These are phyloP conservation scores for Potorous gilbertii DNA, from an alignment of 2,797 vertebrate species.

Conservation along the genomic window DNA sequence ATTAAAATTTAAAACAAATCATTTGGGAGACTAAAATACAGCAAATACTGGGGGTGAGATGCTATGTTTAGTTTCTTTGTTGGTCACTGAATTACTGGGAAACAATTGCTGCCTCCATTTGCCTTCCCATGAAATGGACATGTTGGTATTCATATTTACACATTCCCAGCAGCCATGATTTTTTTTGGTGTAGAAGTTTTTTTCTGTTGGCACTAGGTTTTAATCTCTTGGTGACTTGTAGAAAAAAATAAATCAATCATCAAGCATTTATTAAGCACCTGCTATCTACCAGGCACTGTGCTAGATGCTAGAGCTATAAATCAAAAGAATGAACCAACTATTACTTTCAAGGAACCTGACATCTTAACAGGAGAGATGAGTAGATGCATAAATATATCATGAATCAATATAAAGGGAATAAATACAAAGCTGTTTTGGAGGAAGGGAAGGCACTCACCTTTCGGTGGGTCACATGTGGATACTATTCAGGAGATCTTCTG, in stretches of 20 bases:
- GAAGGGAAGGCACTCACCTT: background rate
- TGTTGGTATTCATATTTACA: background rate
- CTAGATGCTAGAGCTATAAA: background rate
- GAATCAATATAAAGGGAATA: background rate
- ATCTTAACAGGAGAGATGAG: background rate
- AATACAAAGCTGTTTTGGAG: background rate
- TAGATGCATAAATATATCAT: background rate
- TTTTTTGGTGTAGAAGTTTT: background rate
- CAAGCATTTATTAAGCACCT: background rate
- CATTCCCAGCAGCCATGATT: background rate
- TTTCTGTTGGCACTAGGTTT: background rate
- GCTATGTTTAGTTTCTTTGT: background rate
- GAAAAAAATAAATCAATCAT: background rate
- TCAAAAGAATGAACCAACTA: background rate
- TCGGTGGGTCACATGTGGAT: background rate
- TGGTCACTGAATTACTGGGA: constrained; percentile 1
- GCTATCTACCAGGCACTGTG: background rate
- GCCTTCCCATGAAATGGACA: background rate
- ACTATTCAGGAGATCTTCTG: background rate
- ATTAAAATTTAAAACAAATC: background rate
- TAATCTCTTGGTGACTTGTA: background rate
- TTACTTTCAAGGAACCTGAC: background rate
- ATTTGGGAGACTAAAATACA: background rate
- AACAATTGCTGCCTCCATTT: background rate
- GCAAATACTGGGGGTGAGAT: background rate